A percentile compares a stretch with the other conserved stretches of the same genome.
These are phyloP conservation scores for Danio albolineatus DNA, from an alignment of 2,797 vertebrate species.

Conservation along the genomic window DNA sequence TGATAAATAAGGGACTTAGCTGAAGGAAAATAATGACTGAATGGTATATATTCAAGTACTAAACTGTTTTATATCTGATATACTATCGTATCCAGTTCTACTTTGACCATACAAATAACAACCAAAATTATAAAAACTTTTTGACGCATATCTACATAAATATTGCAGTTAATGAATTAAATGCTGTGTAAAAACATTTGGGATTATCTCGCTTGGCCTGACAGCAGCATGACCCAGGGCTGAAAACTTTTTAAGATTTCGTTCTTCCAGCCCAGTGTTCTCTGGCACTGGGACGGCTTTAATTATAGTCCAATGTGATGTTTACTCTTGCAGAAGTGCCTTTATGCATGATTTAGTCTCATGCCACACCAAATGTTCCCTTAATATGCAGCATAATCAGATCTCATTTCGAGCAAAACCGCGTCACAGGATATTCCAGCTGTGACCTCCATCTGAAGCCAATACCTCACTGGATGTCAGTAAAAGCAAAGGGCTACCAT, in stretches of 20 bases:
- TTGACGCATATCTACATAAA: not conserved
- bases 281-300: constrained; percentile 7
- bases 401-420: constrained; percentile 15
- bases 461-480: not conserved
- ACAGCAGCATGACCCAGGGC: not conserved
- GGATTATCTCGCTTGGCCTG: not conserved
- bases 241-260: constrained; percentile 28
- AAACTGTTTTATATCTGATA: no score
- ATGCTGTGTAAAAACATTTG: not conserved
- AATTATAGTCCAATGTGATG: constrained; percentile 33
- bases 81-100: no score
- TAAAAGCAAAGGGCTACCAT: not conserved
- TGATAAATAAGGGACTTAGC: no score
- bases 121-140: no score
- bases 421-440: constrained; percentile 6
- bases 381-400: constrained; percentile 23
- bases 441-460: constrained; percentile 7
- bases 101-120: no score
- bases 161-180: not conserved
- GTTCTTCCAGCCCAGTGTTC: not conserved
- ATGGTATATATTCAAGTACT: no score
- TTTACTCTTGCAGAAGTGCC: constrained; percentile 38
- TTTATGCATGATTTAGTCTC: constrained; percentile 42
- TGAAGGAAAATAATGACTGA: no score
- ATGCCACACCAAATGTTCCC: constrained; percentile 34